Base-by-base conservation (phyloP, 1,140 invertebrate genomes). In the Caenorhabditis briggsae region DNA sequence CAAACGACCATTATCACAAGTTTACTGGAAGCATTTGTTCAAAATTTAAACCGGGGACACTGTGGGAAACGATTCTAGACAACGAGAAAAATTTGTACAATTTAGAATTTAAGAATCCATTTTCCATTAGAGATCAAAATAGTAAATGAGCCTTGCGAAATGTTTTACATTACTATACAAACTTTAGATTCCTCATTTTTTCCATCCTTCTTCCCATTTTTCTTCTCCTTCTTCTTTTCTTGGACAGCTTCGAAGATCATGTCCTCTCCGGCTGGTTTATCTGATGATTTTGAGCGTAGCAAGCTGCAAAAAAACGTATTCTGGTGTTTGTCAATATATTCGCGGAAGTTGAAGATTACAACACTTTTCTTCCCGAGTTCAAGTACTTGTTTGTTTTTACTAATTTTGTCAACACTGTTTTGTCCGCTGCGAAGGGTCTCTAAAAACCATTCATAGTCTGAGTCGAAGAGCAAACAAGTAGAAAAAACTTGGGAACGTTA, bases 341-440 rank as follows among this genome's bases (percentile, higher is more conserved):
- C 41, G n/a, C 65, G 41, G 65, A 70, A 70, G 65, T 70, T 41
- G 12, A 70, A 53, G 16, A 53, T 2, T 11, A 48, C 43, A 25
- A 70, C 23, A 46, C 5, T 64, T 70, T 70, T 9, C 33, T 8
- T 33, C 33, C 2, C 50, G 46, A 7, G 43, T 50, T 50, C 46
- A 50, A 78, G 46, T 50, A 78, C 70, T 78, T 78, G 70, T 78
- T 78, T 78, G 70, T 50, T 78, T 50, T 78, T 78, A 50, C 70
- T 78, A 20, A 53, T 78, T 78, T 23, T 50, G 70, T 78, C 25
- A 78, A 78, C 43, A 78, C 6, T 70, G 64, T 46, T 64, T 20
- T 64, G 61, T 64, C 61, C 56, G 33, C 56, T 1, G 20, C 46
- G 46, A 78, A 23, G 46, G 70, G 70, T 50, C 70, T 78, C 33